Evolutionary conservation across 2,113 vertebrate genomes (phyloP).

Genomic region (Channa argus): DNA sequence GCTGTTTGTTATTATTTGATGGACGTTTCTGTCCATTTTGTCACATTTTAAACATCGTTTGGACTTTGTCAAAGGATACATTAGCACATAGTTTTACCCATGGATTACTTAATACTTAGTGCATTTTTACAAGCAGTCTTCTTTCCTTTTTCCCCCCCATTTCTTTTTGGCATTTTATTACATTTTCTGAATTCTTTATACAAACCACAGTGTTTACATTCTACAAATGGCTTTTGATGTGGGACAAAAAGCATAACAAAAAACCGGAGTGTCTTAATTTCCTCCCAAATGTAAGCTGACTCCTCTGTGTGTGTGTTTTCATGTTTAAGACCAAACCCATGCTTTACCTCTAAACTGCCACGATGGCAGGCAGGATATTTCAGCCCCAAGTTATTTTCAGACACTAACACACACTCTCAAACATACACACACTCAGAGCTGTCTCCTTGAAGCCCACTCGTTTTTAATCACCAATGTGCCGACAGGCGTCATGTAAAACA

Average conservation of each 20-base stretch:
- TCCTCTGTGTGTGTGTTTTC: constrained; percentile 57
- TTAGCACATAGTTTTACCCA: too few relatives aligned
- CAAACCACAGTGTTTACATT: constrained; percentile 46
- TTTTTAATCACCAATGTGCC: constrained; percentile 54
- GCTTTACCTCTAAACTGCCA: constrained; percentile 65
- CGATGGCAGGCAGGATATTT: constrained; percentile 70
- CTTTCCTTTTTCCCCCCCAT: too few relatives aligned
- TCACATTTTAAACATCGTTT: too few relatives aligned
- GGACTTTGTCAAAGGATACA: too few relatives aligned
- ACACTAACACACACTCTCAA: constrained; percentile 19
- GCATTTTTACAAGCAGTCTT: too few relatives aligned
- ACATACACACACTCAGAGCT: constrained; percentile 14
- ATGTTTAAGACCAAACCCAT: constrained; percentile 41
- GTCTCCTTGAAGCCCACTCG: constrained; percentile 41
- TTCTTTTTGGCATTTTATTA: not conserved
- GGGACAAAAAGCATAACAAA: constrained; percentile 50
- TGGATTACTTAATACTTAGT: too few relatives aligned
- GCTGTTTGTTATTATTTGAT: too few relatives aligned
- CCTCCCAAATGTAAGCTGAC: constrained; percentile 52
- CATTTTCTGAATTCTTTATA: not conserved
- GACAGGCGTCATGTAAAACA: constrained; percentile 57
- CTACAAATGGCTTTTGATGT: constrained; percentile 40
- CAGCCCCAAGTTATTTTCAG: constrained; percentile 74
- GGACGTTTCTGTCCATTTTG: too few relatives aligned
- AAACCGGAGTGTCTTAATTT: constrained; percentile 60